Conservation (phyloP, 2,797 vertebrate species). For the Staurois parvus region DNA sequence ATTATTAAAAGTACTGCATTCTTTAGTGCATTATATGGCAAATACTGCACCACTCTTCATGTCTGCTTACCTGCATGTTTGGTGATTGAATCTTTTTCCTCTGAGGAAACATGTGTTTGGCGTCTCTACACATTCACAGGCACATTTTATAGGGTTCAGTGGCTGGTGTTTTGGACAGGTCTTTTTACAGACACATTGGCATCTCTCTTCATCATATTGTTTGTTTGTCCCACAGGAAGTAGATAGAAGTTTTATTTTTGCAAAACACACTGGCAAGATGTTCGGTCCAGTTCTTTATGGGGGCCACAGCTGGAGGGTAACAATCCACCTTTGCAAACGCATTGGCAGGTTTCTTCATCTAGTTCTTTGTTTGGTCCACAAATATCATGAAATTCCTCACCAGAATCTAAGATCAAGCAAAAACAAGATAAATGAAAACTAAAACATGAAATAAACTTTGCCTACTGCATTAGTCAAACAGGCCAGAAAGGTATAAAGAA, state of each 20-base stretch:
- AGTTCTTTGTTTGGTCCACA: conserved; percentile 90
- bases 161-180: conserved; percentile 89
- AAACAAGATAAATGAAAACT: neutral
- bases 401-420: conserved; percentile 71
- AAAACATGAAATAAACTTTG: too few species aligned
- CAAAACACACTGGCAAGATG: conserved; percentile 89
- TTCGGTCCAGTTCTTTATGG: conserved; percentile 83
- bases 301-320: conserved; percentile 82
- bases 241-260: conserved; percentile 79
- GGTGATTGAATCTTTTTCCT: conserved; percentile 89
- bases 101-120: conserved; percentile 92
- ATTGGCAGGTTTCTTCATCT: conserved; percentile 92
- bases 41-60: neutral
- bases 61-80: conserved; percentile 89
- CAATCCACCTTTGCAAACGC: conserved; percentile 81
- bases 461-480: too few species aligned
- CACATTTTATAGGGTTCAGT: conserved; percentile 87
- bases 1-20: too few species aligned
- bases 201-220: conserved; percentile 87
- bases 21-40: too few species aligned
- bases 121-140: conserved; percentile 92
- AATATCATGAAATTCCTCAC: conserved; percentile 78
- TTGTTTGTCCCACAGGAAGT: conserved; percentile 80
- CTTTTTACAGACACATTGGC: conserved; percentile 87
- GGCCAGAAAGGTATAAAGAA: too few species aligned